phyloP scores from a whole-genome alignment of 2,113 vertebrate species.

The Terrapene triunguis region DNA sequence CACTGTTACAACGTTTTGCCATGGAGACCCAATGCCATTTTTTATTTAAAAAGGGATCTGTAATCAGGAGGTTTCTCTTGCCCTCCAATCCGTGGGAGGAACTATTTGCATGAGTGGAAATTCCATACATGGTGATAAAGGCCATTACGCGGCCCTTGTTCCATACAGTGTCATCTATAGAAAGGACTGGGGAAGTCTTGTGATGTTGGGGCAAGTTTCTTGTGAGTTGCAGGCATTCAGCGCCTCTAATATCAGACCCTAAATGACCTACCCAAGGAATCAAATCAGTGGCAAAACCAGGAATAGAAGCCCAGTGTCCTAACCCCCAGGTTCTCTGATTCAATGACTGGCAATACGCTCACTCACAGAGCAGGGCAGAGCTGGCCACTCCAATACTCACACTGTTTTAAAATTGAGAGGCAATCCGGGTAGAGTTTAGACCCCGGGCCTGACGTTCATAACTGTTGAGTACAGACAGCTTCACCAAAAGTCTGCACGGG shows the following conservation, averaged over 20 bases:
- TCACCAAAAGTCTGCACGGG: conserved; percentile 19
- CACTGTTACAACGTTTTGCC: not conserved
- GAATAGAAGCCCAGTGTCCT: rapidly evolving
- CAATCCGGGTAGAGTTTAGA: conserved; percentile 49
- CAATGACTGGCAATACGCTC: rapidly evolving
- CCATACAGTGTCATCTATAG: not conserved
- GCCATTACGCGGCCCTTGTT: not conserved
- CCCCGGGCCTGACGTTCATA: conserved; percentile 62
- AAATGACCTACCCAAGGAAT: not conserved
- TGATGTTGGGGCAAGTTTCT: not conserved
- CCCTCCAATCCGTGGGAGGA: not conserved
- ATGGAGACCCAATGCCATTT: not conserved
- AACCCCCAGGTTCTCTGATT: not conserved
- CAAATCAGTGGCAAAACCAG: not conserved
- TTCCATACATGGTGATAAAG: not conserved
- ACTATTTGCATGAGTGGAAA: not conserved
- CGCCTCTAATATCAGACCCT: not conserved
- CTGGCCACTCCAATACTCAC: not conserved
- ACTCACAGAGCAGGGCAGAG: conserved; percentile 24
- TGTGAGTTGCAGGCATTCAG: not conserved
- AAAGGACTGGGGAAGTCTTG: not conserved
- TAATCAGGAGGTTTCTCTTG: not conserved
- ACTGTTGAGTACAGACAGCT: conserved; percentile 66
- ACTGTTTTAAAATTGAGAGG: rapidly evolving
- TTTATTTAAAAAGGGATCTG: not conserved